Evolutionary conservation across 35 echinoderm and acorn worm genomes (phyloP).

Genomic region (Acanthaster planci): DNA sequence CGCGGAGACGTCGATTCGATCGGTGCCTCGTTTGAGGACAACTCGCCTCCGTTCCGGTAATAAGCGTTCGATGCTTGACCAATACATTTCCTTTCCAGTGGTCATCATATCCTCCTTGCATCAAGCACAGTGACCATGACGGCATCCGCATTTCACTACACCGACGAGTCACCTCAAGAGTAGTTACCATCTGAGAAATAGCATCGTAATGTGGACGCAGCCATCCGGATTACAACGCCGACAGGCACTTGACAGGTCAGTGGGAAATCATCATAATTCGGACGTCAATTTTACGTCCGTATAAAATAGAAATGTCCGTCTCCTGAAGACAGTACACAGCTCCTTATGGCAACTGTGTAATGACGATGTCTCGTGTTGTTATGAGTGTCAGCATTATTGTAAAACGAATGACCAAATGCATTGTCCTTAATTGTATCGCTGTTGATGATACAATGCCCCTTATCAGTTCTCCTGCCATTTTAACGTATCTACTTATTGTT

Average conservation of each 20-base stretch:
- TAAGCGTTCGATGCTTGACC: not conserved
- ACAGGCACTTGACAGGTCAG: not conserved
- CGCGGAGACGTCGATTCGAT: not conserved
- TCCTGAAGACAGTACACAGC: not conserved
- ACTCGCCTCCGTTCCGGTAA: not conserved
- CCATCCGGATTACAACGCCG: not conserved
- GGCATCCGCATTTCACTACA: not conserved
- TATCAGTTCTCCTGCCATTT: constrained; percentile 31
- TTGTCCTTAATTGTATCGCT: too few species aligned
- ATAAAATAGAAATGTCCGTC: not conserved
- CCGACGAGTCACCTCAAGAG: not conserved
- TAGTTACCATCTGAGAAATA: not conserved
- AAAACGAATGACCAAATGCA: too few species aligned
- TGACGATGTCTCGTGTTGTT: not conserved
- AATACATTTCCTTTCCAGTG: not conserved
- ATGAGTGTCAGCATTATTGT: not conserved
- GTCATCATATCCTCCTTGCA: not conserved
- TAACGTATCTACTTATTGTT: not conserved
- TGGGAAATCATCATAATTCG: not conserved
- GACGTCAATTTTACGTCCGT: not conserved
- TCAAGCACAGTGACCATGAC: not conserved
- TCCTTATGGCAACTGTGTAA: not conserved
- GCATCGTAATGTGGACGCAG: not conserved
- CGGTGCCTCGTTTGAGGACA: not conserved
- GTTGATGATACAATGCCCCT: not conserved